Evolutionary conservation across 2,113 vertebrate species (phyloP), one percentile per base, ranked within the genome.

Genomic region (Odobenus rosmarus): DNA sequence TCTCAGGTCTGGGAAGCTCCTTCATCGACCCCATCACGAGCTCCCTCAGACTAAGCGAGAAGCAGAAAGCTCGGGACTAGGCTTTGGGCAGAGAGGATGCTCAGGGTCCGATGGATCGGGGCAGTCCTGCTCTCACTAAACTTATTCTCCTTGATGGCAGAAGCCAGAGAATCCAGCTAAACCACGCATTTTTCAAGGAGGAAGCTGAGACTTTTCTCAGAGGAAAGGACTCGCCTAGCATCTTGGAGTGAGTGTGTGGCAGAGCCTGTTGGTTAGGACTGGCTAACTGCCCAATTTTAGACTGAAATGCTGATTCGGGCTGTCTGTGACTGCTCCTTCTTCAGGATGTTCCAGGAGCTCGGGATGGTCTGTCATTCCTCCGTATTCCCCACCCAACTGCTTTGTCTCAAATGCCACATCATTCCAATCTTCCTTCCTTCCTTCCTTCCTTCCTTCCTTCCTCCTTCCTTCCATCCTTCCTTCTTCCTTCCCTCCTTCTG

Each of bases 1-100:
- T 71, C 92, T 95, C 55, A 36, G 42, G 28, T 72, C 71, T 82
- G 80, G 24, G 49, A 93, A 92, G 11, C 83, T 87, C 79, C 86
- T 95, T 95, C 39, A 31, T 91, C n/a, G 89, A 51, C 24, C 36
- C 57, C 69, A 3, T 85, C 88, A 64, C 0, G 1, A 77, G 36
- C 8, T 18, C 23, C 39, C 18, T 87, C 26, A 39, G n/a, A 74
- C 42, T 85, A 72, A 96, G 46, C 36, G 33, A 93, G 33, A 67
- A 55, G 71, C 74, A 83, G 83, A 90, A 80, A 86, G 82, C 49
- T 74, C 23, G 23, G 13, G 39, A 6, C 39, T 46, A 7, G 82
- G 51, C 8, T 53, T 36, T 62, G 42, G 81, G n/a, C 88, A 80
- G 57, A 83, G 61, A 77, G 16, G 23, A 19, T 2, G 19, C 31